Evolutionary conservation across 2,113 vertebrate genomes (phyloP).

Genomic region (Gnathonemus longibarbis): DNA sequence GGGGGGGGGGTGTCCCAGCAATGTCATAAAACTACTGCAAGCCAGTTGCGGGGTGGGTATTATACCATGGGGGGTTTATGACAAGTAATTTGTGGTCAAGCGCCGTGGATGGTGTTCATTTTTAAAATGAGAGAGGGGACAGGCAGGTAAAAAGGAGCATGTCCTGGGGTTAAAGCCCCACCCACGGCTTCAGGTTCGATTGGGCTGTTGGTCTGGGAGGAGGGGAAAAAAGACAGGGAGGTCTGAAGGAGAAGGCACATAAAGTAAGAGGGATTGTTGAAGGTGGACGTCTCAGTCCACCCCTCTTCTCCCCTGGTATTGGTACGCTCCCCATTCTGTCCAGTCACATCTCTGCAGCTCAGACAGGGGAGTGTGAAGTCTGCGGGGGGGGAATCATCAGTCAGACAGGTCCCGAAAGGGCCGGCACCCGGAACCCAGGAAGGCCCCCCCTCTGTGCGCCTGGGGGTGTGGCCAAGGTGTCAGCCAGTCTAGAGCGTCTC

Average conservation of each 20-base stretch:
- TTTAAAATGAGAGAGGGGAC: not conserved
- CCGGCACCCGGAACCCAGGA: conserved; percentile 79
- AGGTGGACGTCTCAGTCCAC: not conserved
- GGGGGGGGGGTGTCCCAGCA: not conserved
- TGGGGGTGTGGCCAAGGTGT: conserved; percentile 71
- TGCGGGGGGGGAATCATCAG: not conserved
- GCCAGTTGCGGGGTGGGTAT: not conserved
- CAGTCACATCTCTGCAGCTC: not conserved
- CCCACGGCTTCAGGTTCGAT: not conserved
- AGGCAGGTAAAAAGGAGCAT: not conserved
- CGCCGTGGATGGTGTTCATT: not conserved
- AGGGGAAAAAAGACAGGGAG: not conserved
- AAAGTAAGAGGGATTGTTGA: conserved; percentile 76
- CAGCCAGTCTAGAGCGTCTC: conserved; percentile 74
- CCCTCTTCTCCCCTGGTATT: conserved; percentile 18
- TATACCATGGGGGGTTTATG: not conserved
- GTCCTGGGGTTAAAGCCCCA: not conserved
- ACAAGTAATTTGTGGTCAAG: not conserved
- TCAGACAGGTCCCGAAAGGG: conserved; percentile 46
- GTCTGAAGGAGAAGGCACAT: conserved; percentile 82
- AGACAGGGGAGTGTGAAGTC: not conserved
- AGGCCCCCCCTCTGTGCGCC: conserved; percentile 88
- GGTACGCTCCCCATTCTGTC: conserved; percentile 33
- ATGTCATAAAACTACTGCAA: not conserved
- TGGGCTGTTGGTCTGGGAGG: not conserved